Evolutionary conservation across 2,113 vertebrate genomes (phyloP).

Genomic region (Formicarius rufipectus): DNA sequence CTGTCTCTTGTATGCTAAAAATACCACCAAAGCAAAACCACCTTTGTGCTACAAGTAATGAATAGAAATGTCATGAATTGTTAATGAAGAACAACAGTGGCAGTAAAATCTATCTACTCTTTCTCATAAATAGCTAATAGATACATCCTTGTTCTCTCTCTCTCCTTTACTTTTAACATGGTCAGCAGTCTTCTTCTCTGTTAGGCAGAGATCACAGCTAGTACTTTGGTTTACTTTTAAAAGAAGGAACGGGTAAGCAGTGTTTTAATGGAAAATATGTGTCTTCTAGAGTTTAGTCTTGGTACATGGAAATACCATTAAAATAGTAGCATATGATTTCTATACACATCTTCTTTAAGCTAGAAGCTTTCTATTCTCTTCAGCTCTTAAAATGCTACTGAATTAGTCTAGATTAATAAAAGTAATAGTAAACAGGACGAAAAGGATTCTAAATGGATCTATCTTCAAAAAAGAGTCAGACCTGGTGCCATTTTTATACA

Average conservation of each 20-base stretch:
- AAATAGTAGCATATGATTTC: not conserved
- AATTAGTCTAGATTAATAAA: not conserved
- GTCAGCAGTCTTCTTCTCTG: not conserved
- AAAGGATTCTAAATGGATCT: not conserved
- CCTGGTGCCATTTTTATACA: not conserved
- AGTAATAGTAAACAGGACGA: not conserved
- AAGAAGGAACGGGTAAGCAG: not conserved
- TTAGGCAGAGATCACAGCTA: not conserved
- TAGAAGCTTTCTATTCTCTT: not conserved
- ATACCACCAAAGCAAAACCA: not conserved
- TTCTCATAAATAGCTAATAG: constrained; percentile 49
- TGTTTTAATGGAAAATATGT: not conserved
- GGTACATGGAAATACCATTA: not conserved
- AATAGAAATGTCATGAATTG: constrained; percentile 25
- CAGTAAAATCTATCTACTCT: constrained; percentile 29
- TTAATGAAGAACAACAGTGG: constrained; percentile 25
- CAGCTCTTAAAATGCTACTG: not conserved
- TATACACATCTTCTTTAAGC: not conserved
- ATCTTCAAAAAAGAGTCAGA: not conserved
- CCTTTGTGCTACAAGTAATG: constrained; percentile 18
- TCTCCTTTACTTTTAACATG: not conserved
- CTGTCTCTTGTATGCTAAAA: not conserved
- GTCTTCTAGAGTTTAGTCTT: not conserved
- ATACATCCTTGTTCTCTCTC: constrained; percentile 19
- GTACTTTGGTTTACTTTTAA: not conserved